Base-by-base conservation (phyloP, 2,113 vertebrate genomes). In the Dasyurus viverrinus region DNA sequence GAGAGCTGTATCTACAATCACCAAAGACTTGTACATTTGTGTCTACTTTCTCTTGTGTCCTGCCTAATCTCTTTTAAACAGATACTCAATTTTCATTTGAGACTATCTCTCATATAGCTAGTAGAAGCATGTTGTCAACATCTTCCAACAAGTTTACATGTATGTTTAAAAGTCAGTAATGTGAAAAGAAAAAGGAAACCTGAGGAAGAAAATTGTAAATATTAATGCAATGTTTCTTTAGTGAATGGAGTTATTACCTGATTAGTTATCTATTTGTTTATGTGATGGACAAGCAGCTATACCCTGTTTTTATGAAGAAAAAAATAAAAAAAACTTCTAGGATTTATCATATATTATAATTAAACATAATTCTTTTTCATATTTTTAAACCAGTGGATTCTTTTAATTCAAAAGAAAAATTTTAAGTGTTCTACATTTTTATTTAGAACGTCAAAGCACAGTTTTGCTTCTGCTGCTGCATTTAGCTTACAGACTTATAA, bases 401-500 rank as follows among this genome's bases (percentile, higher is more conserved):
- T 42, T 42, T 42, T 84, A 6, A 84, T 84, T 84, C n/a, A 84
- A 84, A 84, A 84, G 68, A 42, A 42, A 60, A 22, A 76, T 11
- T 60, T 30, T 30, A 60, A 42, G 9, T 5, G 16, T 68, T 22
- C 68, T 84, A 8, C 16, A 84, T 93, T 50, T 76, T 50, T 22
- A 55, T 94, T 96, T 95, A 90, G 47, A 96, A 10, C 93, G 97
- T 68, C 22, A 93, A 96, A 47, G 0, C 14, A 0, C 0, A 16
- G 7, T 27, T 95, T 92, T 94, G n/a, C 30, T 53, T 93, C 52
- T 89, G 52, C 53, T 96, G 57, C n/a, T 89, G 95, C 30, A 97
- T 94, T 96, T 92, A 96, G 90, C 48, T 95, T 48, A 95, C 1
- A 30, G 48, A 89, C 93, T 97, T 94, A 89, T 24, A 92, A 92